Base-by-base conservation (phyloP, 2,113 vertebrate species). In the Hepsetus odoe region DNA sequence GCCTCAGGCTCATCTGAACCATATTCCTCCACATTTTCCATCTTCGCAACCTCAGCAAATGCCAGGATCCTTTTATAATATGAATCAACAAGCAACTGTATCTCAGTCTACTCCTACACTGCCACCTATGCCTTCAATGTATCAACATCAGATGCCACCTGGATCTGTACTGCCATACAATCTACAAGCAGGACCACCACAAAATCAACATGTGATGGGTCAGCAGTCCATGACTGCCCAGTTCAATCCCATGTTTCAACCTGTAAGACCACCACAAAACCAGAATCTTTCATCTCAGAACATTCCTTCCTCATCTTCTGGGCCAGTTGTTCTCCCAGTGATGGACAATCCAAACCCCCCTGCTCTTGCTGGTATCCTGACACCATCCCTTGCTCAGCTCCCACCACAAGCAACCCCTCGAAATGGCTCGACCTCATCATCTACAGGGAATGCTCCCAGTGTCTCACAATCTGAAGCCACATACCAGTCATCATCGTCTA, bases 1-100 rank as follows among this genome's bases (percentile, higher is more conserved):
- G 81, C 86, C 0, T 86, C 92, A 0, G 91, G 92, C 0, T 91
- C 91, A 0, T 81, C 93, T 80, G 93, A 94, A 85, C 86, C 94
- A 2, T 46, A 91, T 84, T 92, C 90, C 0, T 91, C 92, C 3
- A 76, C 93, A 72, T 4, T 51, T 76, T 66, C 49, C 77, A 79
- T 72, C 66, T n/a, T 65, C 59, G 12, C 72, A 75, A 58, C 35
- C 65, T 35, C 58, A 51, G 4, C 66, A 33, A 40, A 58, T 71
- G 30, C 55, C 73, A 5, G 42, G 53, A 51, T 51, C 82, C 20
- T 13, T 70, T 7, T 65, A 61, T 18, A 80, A 80, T 70, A 13
- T 11, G 11, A 68, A 79, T 7, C 67, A 64, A 24, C 38, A 40
- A n/a, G 49, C 66, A 40, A 10, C 76, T 64, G 55, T 56, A 24